Conservation (phyloP, 2,888 invertebrate species). For the Chalcis sispes region DNA sequence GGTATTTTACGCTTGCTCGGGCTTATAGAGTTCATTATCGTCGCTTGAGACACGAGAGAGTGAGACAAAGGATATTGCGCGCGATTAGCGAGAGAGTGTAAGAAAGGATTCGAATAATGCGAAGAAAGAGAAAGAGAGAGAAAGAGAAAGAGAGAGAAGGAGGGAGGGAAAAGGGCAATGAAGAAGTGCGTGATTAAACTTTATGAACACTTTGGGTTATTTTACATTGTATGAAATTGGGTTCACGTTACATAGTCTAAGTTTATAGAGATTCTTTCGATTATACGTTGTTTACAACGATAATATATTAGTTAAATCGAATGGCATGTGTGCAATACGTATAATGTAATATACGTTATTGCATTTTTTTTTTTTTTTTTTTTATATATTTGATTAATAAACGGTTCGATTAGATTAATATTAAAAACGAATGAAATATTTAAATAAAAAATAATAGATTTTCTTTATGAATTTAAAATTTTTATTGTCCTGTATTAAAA, state of each 20-base stretch:
- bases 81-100: background rate
- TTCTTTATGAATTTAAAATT: too few relatives aligned
- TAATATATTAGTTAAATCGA: too few relatives aligned
- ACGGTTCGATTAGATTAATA: too few relatives aligned
- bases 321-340: background rate
- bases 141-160: background rate
- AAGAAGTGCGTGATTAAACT: slow-evolving; percentile 36
- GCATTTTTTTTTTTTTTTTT: background rate
- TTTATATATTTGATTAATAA: background rate
- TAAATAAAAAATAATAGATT: too few relatives aligned
- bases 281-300: background rate
- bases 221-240: slow-evolving; percentile 34
- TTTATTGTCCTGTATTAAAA: too few relatives aligned
- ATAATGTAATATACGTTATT: background rate
- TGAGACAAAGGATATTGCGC: background rate
- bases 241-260: slow-evolving; percentile 13
- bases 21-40: slow-evolving; percentile 26
- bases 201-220: slow-evolving; percentile 33
- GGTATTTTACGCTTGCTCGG: too few relatives aligned
- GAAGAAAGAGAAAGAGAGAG: background rate
- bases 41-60: slow-evolving; percentile 18
- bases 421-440: too few relatives aligned
- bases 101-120: background rate
- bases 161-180: background rate
- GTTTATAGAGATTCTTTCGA: background rate